phyloP scores from a whole-genome alignment of 2,113 vertebrate genomes.

The Sebastes schlegelii region DNA sequence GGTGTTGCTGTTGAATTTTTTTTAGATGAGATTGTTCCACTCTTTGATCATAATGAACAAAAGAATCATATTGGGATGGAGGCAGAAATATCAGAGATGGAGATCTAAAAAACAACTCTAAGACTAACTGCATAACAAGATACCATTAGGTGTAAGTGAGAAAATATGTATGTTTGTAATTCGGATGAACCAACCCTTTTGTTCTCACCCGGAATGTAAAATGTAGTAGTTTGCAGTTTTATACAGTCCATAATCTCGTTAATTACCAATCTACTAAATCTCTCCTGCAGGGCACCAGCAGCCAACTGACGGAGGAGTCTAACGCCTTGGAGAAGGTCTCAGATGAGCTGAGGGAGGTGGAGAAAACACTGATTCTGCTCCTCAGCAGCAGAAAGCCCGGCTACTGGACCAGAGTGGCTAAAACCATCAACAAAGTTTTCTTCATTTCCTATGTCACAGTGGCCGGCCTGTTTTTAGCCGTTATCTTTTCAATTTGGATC shows the following conservation, averaged over 20 bases:
- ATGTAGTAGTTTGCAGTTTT: neutral
- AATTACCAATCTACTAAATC: neutral
- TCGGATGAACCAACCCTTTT: neutral
- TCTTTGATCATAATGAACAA: neutral
- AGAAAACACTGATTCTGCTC: slow-evolving; percentile 9
- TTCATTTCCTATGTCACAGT: slow-evolving; percentile 35
- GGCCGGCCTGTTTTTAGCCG: slow-evolving; percentile 22
- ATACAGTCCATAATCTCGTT: neutral
- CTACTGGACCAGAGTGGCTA: slow-evolving; percentile 44
- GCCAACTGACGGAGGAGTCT: neutral
- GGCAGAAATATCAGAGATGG: no score
- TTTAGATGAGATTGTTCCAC: no score
- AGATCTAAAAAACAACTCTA: no score
- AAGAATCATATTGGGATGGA: no score
- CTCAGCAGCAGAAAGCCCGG: neutral
- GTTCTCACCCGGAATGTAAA: neutral
- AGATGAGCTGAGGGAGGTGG: slow-evolving; percentile 29
- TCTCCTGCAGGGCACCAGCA: neutral
- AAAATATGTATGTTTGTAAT: neutral
- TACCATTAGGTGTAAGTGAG: no score
- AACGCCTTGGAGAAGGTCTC: neutral
- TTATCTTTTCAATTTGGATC: slow-evolving; percentile 19
- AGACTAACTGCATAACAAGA: no score
- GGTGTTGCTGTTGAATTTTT: neutral
- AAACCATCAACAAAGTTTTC: slow-evolving; percentile 47